Evolutionary conservation across 2,113 vertebrate species (phyloP), one percentile per base, ranked within the genome.

Genomic region (Polyodon spathula): DNA sequence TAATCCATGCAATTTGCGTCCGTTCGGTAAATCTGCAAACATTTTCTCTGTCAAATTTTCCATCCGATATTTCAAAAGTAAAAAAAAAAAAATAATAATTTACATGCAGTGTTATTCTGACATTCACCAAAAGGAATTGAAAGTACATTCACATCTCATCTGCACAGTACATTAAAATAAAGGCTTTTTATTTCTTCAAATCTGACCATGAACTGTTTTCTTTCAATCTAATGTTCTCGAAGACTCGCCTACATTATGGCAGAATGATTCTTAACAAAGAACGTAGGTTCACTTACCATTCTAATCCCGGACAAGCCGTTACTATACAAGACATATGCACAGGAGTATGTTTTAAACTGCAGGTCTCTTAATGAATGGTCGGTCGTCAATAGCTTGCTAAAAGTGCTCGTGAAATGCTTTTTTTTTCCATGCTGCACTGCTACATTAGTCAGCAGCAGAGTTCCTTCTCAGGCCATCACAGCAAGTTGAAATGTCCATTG

Each of bases 401-500:
- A 78, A 86, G 71, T 71, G 68, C 71, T 66, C 80, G 67, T 74
- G 68, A 78, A 67, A 67, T 73, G 71, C 67, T n/a, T n/a, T n/a
- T n/a, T n/a, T n/a, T n/a, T n/a, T n/a, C 70, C 68, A 64, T 67
- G 72, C 72, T 77, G 78, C 78, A 74, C 65, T 76, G 64, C 71
- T 51, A 60, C 72, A 71, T 71, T 62, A 77, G 80, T 76, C 77
- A n/a, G n/a, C n/a, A 86, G 80, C 74, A 70, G 12, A 71, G 75
- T 74, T 79, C 81, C 80, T 73, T 82, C 83, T 82, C 78, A 73
- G 81, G 69, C 82, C 83, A 80, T n/a, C n/a, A n/a, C 77, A 75
- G 72, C 81, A 76, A 78, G 78, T 75, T 81, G 80, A 81, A 86
- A 85, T 83, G 85, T 85, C 89, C 89, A 89, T 81, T 74, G 86